A percentile compares a stretch with the other conserved stretches of the same genome.
These are phyloP conservation scores for Drosophila planitibia DNA, from an alignment of 2,888 invertebrate genomes.

Conservation along the genomic window DNA sequence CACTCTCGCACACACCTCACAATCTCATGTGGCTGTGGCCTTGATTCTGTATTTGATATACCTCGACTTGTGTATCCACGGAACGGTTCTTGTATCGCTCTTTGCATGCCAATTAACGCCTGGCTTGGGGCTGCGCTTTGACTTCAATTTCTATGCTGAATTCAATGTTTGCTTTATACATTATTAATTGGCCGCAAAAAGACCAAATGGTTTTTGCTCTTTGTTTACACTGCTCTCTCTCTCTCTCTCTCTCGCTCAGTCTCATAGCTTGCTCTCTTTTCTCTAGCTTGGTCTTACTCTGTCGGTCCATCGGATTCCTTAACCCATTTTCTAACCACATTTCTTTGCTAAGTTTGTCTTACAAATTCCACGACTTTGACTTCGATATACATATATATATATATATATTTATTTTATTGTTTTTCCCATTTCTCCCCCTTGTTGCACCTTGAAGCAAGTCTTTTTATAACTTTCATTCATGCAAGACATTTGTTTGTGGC, in stretches of 20 bases:
- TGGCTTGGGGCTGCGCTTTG: constrained; percentile 39
- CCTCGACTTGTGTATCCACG: neutral
- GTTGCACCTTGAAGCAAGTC: constrained; percentile 48
- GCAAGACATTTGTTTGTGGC: constrained; percentile 40
- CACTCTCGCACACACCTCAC: constrained; percentile 27
- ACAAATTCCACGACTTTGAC: constrained; percentile 53
- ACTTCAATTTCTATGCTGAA: constrained; percentile 39
- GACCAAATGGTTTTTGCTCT: constrained; percentile 42
- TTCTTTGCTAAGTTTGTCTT: constrained; percentile 44
- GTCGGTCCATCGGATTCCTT: constrained; percentile 24
- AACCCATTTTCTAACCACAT: constrained; percentile 53
- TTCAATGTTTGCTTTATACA: constrained; percentile 50
- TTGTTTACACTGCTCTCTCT: constrained; percentile 19
- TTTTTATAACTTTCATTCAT: constrained; percentile 82
- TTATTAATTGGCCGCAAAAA: constrained; percentile 61
- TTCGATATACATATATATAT: constrained; percentile 7
- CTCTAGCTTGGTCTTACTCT: neutral
- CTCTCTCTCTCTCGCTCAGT: neutral
- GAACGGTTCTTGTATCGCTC: constrained; percentile 16
- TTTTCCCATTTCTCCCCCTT: constrained; percentile 19
- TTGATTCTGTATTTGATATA: constrained; percentile 28
- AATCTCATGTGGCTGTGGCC: constrained; percentile 13
- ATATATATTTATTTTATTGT: neutral
- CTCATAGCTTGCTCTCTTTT: neutral
- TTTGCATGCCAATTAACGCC: constrained; percentile 71